Conservation (phyloP, 2,113 vertebrate genomes). For the Gavia stellata region DNA sequence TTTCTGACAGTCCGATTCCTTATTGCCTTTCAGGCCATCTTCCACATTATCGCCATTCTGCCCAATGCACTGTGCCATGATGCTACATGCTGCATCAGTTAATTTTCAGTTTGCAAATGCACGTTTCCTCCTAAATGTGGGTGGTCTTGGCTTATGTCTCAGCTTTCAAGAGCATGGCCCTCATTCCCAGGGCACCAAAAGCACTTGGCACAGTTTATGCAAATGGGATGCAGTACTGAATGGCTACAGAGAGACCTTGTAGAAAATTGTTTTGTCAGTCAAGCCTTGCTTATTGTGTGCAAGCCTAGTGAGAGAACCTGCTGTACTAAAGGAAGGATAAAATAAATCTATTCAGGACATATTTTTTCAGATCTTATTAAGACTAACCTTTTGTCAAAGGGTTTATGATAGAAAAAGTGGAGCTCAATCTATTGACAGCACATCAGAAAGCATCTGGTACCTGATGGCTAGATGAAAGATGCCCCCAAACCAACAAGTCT, state of each 20-base stretch:
- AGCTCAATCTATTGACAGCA: background rate
- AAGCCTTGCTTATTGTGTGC: background rate
- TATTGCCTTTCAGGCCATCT: background rate
- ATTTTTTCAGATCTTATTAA: background rate
- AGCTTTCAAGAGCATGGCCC: background rate
- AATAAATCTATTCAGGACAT: background rate
- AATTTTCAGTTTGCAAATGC: background rate
- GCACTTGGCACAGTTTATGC: background rate
- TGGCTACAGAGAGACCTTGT: background rate
- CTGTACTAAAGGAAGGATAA: background rate
- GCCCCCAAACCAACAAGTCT: background rate
- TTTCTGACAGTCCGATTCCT: background rate
- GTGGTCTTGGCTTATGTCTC: slow-evolving; percentile 3
- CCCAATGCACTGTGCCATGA: background rate
- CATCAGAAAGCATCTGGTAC: background rate
- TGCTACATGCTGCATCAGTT: background rate
- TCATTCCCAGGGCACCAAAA: background rate
- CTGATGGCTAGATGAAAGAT: background rate
- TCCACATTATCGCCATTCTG: background rate
- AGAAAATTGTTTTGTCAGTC: background rate
- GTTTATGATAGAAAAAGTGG: background rate
- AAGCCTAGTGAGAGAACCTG: background rate
- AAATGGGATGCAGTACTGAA: background rate
- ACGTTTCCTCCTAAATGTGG: background rate
- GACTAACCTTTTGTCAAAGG: background rate